phyloP scores from a whole-genome alignment of 2,113 vertebrate genomes.

The Sylvicapra grimmia region DNA sequence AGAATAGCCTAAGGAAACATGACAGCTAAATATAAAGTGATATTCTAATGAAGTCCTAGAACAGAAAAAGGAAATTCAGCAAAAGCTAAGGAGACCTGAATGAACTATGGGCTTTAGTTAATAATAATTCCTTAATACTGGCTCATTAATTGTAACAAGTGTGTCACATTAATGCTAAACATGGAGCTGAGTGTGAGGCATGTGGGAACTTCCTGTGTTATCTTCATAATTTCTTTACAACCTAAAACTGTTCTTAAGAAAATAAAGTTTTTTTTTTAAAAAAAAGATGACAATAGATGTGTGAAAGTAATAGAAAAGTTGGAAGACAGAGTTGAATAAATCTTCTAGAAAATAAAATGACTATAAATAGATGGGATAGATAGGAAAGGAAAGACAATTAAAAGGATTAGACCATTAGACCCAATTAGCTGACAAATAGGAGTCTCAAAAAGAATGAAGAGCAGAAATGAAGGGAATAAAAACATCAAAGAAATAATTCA shows the following conservation, averaged over 20 bases:
- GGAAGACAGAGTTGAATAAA: background rate
- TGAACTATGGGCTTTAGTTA: background rate
- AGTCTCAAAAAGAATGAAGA: background rate
- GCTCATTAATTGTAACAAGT: conserved; percentile 24
- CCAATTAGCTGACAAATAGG: background rate
- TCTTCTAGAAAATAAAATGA: conserved; percentile 6
- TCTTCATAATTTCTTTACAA: background rate
- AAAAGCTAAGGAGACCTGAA: background rate
- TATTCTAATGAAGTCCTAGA: background rate
- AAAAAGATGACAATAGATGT: background rate
- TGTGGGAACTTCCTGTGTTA: background rate
- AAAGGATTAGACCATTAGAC: background rate
- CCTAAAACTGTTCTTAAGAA: background rate
- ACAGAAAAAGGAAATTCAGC: background rate
- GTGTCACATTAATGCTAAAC: background rate
- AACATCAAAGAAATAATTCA: background rate
- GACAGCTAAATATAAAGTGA: background rate
- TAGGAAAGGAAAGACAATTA: background rate
- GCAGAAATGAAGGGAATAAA: background rate
- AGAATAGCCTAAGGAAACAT: background rate
- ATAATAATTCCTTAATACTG: background rate
- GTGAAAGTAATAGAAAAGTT: background rate
- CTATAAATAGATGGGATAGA: background rate
- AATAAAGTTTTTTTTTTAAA: background rate
- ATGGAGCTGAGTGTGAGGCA: background rate